phyloP scores from a whole-genome alignment of 2,888 invertebrate species.

The Pheosia tremula region DNA sequence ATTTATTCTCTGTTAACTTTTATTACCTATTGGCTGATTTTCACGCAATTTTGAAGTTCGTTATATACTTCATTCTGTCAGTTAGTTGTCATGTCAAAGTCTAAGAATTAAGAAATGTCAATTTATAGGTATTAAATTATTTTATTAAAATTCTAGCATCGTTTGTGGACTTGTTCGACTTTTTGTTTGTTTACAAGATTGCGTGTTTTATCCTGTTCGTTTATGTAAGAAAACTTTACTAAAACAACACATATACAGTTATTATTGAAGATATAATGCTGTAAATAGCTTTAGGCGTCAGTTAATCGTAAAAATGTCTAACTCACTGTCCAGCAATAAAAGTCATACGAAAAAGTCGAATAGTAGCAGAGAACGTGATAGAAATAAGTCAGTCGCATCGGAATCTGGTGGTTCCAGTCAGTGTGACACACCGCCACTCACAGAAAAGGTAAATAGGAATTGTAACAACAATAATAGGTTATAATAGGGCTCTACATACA shows the following conservation, averaged over 20 bases:
- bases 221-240: slow-evolving; percentile 11
- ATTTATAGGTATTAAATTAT: too few relatives aligned
- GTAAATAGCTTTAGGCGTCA: slow-evolving; percentile 17
- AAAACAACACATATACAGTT: slow-evolving; percentile 14
- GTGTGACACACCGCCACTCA: slow-evolving; percentile 76
- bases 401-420: slow-evolving; percentile 81
- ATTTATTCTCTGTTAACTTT: too few relatives aligned
- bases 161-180: slow-evolving; percentile 27
- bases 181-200: slow-evolving; percentile 29
- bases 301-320: slow-evolving; percentile 60
- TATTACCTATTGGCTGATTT: too few relatives aligned
- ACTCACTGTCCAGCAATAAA: slow-evolving; percentile 62
- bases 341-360: slow-evolving; percentile 69
- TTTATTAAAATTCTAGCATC: background rate
- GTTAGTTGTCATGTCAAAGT: too few relatives aligned
- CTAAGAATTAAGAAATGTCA: too few relatives aligned
- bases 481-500: background rate
- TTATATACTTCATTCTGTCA: too few relatives aligned
- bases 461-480: background rate
- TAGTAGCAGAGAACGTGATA: slow-evolving; percentile 71
- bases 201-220: slow-evolving; percentile 16
- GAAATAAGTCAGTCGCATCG: slow-evolving; percentile 70
- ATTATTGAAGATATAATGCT: slow-evolving; percentile 24
- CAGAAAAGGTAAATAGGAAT: slow-evolving; percentile 65
- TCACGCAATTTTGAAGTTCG: too few relatives aligned